Base-by-base conservation (phyloP, 2,888 invertebrate species). In the Dysmachus trigonus region DNA sequence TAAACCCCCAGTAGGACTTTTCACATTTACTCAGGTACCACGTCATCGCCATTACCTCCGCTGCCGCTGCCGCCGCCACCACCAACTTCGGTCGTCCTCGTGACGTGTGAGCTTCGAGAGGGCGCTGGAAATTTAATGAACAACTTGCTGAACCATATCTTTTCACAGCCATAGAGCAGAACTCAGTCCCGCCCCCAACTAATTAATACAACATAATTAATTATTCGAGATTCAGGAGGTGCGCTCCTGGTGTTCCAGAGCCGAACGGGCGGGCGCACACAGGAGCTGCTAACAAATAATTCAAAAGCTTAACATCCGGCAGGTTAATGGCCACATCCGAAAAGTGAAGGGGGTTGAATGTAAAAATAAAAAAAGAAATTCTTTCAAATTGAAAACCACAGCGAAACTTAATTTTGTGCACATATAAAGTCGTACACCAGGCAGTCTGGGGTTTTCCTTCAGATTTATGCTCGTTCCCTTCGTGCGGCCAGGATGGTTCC, bases 291-390 rank as follows among this genome's bases (percentile, higher is more conserved):
- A 41, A 47, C 47, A 79, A 79, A 79, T 79, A 79, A 47, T 79
- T 79, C 79, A 79, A 41, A 77, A 79, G 79, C 79, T 79, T 51
- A 47, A 79, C 79, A 79, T 79, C 79, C 79, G 79, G 79, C 79
- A 79, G 79, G 79, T 79, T 79, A 79, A 79, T 79, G 79, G 79
- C 79, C 79, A 79, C 79, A 79, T 79, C 79, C 79, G 79, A 79
- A 79, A 62, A 62, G 62, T 62, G 62, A 62, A 62, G 62, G 27
- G 53, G 38, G 38, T 2, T 31, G 31, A 41, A n/a, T n/a, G n/a
- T n/a, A n/a, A n/a, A n/a, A n/a, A n/a, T n/a, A n/a, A n/a, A n/a
- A n/a, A 47, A 76, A 73, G 41, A 79, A 79, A 51, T 51, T 79
- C 79, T 79, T 79, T 79, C 51, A 79, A 79, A 47, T 79, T 79